Conservation (phyloP, 2,888 invertebrate species). For the Apamea epomidion region DNA sequence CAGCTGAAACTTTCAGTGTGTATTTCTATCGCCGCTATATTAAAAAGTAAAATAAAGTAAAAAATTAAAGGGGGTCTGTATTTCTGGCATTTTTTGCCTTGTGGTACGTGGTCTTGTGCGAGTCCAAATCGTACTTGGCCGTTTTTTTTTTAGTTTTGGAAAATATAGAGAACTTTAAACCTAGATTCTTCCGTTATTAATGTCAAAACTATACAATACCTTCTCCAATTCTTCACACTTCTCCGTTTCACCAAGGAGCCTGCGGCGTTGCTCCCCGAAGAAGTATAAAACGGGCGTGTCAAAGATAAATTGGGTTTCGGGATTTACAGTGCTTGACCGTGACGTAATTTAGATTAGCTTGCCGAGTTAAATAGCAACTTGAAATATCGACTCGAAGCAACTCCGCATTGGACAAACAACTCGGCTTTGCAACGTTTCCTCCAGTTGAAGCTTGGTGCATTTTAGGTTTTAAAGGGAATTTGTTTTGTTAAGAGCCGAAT, state of each 20-base stretch:
- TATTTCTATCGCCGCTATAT: not conserved
- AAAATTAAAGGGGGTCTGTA: no score
- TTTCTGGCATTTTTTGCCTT: not conserved
- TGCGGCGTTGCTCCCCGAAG: constrained; percentile 67
- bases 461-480: constrained; percentile 46
- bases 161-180: not conserved
- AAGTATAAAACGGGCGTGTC: constrained; percentile 73
- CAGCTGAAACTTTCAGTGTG: no score
- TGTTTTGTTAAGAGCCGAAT: constrained; percentile 56
- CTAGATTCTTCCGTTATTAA: not conserved
- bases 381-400: constrained; percentile 64
- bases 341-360: constrained; percentile 78
- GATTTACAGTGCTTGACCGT: constrained; percentile 78
- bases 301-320: constrained; percentile 80
- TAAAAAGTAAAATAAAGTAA: no score
- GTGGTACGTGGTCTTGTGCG: not conserved
- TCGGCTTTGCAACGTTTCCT: constrained; percentile 50
- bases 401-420: constrained; percentile 64
- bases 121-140: no score
- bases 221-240: constrained; percentile 44
- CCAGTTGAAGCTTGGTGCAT: constrained; percentile 51
- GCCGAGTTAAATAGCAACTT: constrained; percentile 66
- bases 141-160: not conserved
- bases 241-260: constrained; percentile 45
- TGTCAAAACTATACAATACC: constrained; percentile 22